These are phyloP conservation scores for Himantopus leucocephalus DNA, from an alignment of 2,113 vertebrate species.

Conservation along the genomic window DNA sequence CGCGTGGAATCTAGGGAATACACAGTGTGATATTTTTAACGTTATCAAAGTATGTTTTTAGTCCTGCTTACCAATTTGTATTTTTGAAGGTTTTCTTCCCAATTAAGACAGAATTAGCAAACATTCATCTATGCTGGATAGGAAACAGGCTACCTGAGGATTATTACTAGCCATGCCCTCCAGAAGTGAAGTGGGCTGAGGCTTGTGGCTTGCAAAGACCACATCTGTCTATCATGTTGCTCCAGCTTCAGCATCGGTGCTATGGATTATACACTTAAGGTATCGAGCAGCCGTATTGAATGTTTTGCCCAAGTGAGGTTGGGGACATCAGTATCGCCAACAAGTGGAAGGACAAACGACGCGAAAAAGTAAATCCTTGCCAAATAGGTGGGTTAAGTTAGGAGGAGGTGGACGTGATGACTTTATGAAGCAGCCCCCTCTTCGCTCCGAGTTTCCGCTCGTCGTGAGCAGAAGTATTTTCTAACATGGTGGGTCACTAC, in stretches of 20 bases:
- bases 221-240: neutral
- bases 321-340: neutral
- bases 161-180: neutral
- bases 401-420: neutral
- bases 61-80: neutral
- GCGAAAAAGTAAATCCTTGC: neutral
- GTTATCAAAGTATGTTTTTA: neutral
- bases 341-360: neutral
- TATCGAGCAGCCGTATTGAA: neutral
- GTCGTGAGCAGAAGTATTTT: neutral
- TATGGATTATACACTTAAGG: neutral
- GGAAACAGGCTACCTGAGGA: neutral
- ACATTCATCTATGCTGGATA: neutral
- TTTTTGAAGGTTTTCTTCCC: neutral
- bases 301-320: neutral
- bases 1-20: neutral
- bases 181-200: neutral
- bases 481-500: neutral
- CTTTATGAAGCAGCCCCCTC: neutral
- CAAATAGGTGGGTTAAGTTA: neutral
- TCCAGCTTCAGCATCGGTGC: neutral
- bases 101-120: neutral
- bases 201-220: neutral
- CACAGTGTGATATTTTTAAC: neutral
- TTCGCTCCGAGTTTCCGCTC: neutral